Base-by-base conservation (phyloP, 2,113 vertebrate species). In the Cyprinus carpio region DNA sequence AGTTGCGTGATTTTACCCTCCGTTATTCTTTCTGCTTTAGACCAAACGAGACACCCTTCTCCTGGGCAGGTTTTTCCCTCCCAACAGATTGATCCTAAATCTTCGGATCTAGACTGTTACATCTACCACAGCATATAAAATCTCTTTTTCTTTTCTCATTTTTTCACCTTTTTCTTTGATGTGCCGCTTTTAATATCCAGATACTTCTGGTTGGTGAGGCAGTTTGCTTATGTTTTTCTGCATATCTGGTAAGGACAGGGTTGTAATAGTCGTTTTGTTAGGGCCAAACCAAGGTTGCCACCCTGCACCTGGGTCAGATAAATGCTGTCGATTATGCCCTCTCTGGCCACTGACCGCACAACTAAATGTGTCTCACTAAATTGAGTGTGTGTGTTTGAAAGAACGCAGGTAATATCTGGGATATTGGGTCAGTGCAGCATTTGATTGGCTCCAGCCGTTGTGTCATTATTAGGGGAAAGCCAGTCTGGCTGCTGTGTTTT, bases 341-440 rank as follows among this genome's bases (percentile, higher is more conserved):
- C 95, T 97, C 96, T 93, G 96, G 95, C 96, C 96, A 96, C 96
- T 96, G 96, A 97, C n/a, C 96, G 96, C 94, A 95, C 96, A 96
- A 97, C 98, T 98, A 97, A 97, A 97, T 97, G 97, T 96, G 96
- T 96, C 97, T n/a, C 96, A 97, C n/a, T 97, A 98, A 99, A 98
- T 98, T 98, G 96, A 98, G 97, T 98, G 97, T 97, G 95, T 96
- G 95, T 95, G 95, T 92, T 94, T 96, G 95, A 96, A 97, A 93
- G 96, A 96, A 95, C 96, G 96, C 96, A 92, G 95, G 96, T n/a
- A 96, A 97, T 97, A 97, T 96, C 96, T 97, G 96, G 96, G 97
- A 98, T 97, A 97, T 96, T 96, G 96, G 96, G 96, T 95, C 95
- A 96, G 95, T 93, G 91, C 95, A 97, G 96, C 94, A 94, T 95